These are phyloP conservation scores for Drosophila littoralis DNA, from an alignment of 1,140 invertebrate species.

Conservation along the genomic window DNA sequence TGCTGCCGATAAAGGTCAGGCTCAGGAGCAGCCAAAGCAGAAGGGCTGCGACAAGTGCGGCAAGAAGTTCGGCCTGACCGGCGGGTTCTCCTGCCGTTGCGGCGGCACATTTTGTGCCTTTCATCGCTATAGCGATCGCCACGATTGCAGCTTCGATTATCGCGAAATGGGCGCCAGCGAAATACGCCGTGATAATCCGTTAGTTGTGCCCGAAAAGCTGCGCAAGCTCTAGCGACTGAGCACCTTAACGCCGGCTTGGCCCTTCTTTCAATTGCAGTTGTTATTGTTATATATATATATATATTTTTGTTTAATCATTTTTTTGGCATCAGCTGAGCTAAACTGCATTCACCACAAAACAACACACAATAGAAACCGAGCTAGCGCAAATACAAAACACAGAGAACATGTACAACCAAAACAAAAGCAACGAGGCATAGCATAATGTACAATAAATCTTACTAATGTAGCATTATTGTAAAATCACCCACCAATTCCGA, in stretches of 20 bases:
- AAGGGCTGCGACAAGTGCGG: conserved; percentile 66
- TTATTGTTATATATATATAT: conserved; percentile 14
- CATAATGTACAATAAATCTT: conserved; percentile 36
- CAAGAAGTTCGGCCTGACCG: conserved; percentile 65
- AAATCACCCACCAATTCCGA: not conserved
- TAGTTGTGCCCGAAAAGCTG: conserved; percentile 52
- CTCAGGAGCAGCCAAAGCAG: conserved; percentile 14
- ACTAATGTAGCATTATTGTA: conserved; percentile 16
- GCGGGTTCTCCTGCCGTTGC: conserved; percentile 63
- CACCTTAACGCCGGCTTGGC: conserved; percentile 1
- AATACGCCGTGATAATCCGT: conserved; percentile 67
- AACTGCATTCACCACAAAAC: conserved; percentile 2
- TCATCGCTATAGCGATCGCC: conserved; percentile 72
- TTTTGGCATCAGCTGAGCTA: conserved; percentile 14
- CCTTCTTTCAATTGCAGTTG: conserved; percentile 17
- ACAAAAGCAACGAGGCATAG: not conserved
- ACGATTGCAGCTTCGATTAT: conserved; percentile 70
- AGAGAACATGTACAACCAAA: not conserved
- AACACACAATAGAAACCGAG: conserved; percentile 9
- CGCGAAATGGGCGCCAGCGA: conserved; percentile 61
- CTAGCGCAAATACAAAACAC: conserved; percentile 2
- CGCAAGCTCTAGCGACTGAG: conserved; percentile 39
- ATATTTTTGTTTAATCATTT: conserved; percentile 21
- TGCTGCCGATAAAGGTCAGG: not conserved
- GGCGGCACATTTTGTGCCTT: conserved; percentile 56